phyloP scores from a whole-genome alignment of 2,113 vertebrate genomes.

The Glaucomys volans region DNA sequence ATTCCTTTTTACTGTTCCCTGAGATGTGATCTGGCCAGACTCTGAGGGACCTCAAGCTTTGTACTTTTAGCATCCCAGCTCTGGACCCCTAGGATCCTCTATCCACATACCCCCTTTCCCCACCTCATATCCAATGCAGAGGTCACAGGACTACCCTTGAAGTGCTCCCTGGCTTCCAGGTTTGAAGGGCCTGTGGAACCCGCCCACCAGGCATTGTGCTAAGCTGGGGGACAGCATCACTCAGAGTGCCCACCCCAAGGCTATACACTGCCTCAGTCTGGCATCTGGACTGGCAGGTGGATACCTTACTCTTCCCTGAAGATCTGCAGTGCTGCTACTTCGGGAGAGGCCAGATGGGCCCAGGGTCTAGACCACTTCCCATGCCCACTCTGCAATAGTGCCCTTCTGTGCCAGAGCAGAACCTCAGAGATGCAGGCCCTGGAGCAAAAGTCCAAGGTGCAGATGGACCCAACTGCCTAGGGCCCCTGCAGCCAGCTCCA shows the following conservation, averaged over 20 bases:
- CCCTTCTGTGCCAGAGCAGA: background rate
- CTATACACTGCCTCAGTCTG: conserved; percentile 81
- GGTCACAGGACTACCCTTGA: too few relatives aligned
- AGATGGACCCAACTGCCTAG: too few relatives aligned
- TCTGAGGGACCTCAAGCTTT: background rate
- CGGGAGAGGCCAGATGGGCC: background rate
- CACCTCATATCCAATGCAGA: background rate
- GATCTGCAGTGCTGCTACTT: conserved; percentile 75
- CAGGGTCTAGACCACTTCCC: background rate
- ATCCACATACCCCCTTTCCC: too few relatives aligned
- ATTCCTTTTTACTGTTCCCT: background rate
- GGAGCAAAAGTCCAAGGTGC: rapidly evolving
- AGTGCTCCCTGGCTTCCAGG: background rate
- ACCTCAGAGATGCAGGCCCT: background rate
- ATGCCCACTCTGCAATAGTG: background rate
- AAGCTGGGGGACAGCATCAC: conserved; percentile 77
- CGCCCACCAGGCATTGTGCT: conserved; percentile 61
- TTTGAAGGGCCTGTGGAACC: background rate
- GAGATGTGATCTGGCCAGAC: background rate
- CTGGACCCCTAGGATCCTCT: background rate
- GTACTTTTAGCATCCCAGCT: too few relatives aligned
- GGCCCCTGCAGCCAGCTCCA: background rate
- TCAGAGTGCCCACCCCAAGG: conserved; percentile 74
- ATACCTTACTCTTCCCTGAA: conserved; percentile 80
- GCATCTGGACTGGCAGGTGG: conserved; percentile 72